phyloP scores from a whole-genome alignment of 1,140 invertebrate genomes.

The Drosophila equinoxialis region DNA sequence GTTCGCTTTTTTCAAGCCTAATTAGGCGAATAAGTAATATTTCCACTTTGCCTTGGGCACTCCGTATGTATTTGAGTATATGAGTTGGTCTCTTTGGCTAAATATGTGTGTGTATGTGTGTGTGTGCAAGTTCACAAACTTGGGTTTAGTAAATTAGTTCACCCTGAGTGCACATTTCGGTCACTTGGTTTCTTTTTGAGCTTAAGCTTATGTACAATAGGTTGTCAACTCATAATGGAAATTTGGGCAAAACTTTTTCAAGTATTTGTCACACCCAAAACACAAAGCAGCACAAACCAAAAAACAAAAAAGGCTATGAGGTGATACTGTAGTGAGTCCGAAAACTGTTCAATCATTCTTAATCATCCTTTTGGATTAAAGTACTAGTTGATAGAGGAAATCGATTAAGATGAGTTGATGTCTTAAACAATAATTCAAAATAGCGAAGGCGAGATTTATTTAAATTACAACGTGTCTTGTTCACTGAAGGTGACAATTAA shows the following conservation, averaged over 20 bases:
- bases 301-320: too few species aligned
- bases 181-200: conserved; percentile 38
- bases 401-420: too few species aligned
- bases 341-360: too few species aligned
- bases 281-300: too few species aligned
- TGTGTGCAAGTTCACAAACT: conserved; percentile 42
- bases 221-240: not conserved
- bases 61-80: too few species aligned
- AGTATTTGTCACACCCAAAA: not conserved
- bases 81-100: conserved; percentile 4
- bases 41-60: conserved; percentile 48
- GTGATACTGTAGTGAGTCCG: too few species aligned
- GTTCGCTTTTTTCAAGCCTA: conserved; percentile 76
- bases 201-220: conserved; percentile 14
- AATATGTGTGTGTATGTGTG: conserved; percentile 10
- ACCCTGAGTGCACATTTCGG: conserved; percentile 69
- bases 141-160: conserved; percentile 74
- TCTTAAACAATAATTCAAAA: too few species aligned
- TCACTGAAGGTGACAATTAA: too few species aligned
- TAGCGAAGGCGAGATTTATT: too few species aligned
- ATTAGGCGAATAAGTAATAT: conserved; percentile 81
- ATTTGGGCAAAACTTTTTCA: not conserved
- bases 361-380: too few species aligned
- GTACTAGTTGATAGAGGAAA: too few species aligned
- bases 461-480: too few species aligned